Percentiles rank a stretch among this genome's conserved stretches.
phyloP scores from a whole-genome alignment of 1,140 invertebrate species.

The Temnothorax curvispinosus region DNA sequence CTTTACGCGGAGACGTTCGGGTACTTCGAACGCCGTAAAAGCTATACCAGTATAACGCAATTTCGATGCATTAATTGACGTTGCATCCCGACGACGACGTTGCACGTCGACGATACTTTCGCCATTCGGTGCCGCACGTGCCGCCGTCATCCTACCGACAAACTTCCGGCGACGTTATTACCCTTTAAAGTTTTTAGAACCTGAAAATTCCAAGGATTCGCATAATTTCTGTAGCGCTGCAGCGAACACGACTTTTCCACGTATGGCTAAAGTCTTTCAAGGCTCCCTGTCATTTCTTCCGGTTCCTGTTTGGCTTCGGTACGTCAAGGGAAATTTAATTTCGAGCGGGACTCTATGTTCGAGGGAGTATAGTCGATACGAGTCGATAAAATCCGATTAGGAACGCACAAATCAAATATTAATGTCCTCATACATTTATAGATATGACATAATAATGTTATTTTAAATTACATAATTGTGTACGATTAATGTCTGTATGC shows the following conservation, averaged over 20 bases:
- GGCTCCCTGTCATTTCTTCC: background rate
- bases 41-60: conserved; percentile 15
- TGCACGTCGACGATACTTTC: conserved; percentile 22
- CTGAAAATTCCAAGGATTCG: conserved; percentile 2
- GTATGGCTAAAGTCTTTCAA: background rate
- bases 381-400: conserved; percentile 21
- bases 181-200: background rate
- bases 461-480: background rate
- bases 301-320: conserved; percentile 5
- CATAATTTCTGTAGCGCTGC: background rate
- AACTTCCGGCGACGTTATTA: conserved; percentile 10
- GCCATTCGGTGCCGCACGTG: background rate
- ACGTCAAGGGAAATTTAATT: conserved; percentile 20
- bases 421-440: background rate
- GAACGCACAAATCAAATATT: background rate
- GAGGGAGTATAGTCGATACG: background rate
- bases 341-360: background rate
- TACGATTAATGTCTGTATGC: background rate
- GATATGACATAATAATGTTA: background rate
- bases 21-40: conserved; percentile 22
- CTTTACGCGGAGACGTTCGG: conserved; percentile 7
- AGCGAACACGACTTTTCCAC: background rate
- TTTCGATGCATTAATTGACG: conserved; percentile 45
- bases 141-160: background rate
- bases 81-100: conserved; percentile 13